Conservation (phyloP, 2,113 vertebrate species). For the Physeter macrocephalus region DNA sequence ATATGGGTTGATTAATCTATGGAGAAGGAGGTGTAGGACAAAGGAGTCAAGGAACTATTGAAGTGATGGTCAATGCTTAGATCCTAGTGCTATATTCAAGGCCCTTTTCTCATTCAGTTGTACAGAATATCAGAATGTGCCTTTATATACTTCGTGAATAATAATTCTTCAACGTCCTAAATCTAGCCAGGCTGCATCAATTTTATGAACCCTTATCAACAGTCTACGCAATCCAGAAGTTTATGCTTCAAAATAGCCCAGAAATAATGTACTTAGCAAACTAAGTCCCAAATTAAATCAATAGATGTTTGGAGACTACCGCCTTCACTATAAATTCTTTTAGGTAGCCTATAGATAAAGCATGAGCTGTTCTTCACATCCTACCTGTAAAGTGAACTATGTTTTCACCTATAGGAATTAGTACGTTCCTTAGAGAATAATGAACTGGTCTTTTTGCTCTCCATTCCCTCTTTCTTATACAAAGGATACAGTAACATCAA, state of each 20-base stretch:
- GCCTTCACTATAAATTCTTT: background rate
- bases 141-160: background rate
- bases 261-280: slow-evolving; percentile 17
- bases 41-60: background rate
- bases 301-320: background rate
- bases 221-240: background rate
- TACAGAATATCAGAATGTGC: background rate
- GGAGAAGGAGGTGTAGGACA: background rate
- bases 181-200: background rate
- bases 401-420: background rate
- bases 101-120: background rate
- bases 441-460: background rate
- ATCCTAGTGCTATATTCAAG: background rate
- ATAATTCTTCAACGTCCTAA: background rate
- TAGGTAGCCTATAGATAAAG: background rate
- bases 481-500: slow-evolving; percentile 55
- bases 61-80: background rate
- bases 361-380: background rate
- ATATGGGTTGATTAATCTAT: background rate
- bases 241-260: background rate
- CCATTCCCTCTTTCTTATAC: slow-evolving; percentile 27
- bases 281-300: background rate
- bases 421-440: background rate
- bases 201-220: background rate
- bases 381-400: background rate